A percentile compares a stretch with the other conserved stretches of the same genome.
Evolutionary conservation across 2,888 invertebrate genomes (phyloP).

Genomic region (Choreutis nemorana): DNA sequence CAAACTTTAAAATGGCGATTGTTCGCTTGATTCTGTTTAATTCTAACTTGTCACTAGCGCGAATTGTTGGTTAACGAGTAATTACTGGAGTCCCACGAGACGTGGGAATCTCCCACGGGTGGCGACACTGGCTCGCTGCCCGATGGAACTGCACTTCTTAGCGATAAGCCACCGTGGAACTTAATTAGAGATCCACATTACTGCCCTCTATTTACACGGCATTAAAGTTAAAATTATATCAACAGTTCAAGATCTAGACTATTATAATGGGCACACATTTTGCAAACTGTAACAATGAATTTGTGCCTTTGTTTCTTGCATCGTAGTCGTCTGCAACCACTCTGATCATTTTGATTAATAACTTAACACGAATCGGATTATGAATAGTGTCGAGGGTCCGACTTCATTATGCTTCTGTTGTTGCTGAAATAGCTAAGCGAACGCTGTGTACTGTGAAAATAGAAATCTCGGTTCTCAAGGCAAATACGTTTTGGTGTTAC

Average conservation of each 20-base stretch:
- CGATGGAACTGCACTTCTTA: conserved; percentile 39
- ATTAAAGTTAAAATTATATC: too few species aligned
- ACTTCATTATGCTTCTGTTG: too few species aligned
- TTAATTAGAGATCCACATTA: too few species aligned
- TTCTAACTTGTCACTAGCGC: conserved; percentile 20
- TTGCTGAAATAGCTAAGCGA: conserved; percentile 37
- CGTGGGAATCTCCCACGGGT: conserved; percentile 55
- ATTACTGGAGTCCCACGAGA: conserved; percentile 27
- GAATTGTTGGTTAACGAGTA: conserved; percentile 43
- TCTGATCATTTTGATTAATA: neutral
- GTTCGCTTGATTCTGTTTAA: conserved; percentile 3
- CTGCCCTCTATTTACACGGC: too few species aligned
- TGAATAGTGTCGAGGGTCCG: too few species aligned
- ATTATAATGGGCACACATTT: conserved; percentile 24
- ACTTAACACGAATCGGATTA: too few species aligned
- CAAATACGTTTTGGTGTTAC: conserved; percentile 32
- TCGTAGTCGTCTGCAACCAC: too few species aligned
- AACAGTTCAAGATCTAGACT: too few species aligned
- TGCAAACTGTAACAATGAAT: conserved; percentile 19
- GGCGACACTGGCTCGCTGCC: conserved; percentile 21
- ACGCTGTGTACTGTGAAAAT: conserved; percentile 33
- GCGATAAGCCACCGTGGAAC: conserved; percentile 34
- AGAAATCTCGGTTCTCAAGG: conserved; percentile 50
- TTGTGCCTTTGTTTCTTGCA: neutral
- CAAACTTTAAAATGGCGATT: conserved; percentile 1